phyloP scores from a whole-genome alignment of 2,888 invertebrate species.

The Eupithecia vulgata region DNA sequence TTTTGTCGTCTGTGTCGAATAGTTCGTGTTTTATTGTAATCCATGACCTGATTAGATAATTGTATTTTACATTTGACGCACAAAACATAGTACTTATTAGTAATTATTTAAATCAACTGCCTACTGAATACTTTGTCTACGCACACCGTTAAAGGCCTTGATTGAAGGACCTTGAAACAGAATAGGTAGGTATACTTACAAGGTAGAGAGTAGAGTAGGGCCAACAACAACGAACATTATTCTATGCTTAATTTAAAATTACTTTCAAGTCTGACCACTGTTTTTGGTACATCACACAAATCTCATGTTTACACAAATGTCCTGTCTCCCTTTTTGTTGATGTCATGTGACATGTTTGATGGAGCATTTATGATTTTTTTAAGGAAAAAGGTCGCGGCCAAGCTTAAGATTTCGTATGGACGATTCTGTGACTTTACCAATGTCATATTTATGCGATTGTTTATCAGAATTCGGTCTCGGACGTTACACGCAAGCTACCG shows the following conservation, averaged over 20 bases:
- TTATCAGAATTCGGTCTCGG: neutral
- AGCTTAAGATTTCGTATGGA: neutral
- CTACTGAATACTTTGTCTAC: conserved; percentile 6
- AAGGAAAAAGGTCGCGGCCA: neutral
- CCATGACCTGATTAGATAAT: conserved; percentile 12
- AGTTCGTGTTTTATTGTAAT: neutral
- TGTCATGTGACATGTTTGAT: neutral
- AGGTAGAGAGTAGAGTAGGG: neutral
- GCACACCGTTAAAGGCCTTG: neutral
- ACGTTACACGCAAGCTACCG: neutral
- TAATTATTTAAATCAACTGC: conserved; percentile 3
- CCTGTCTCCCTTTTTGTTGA: neutral
- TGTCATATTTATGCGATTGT: too few species aligned
- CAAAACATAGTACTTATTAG: conserved; percentile 1
- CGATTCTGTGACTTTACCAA: too few species aligned
- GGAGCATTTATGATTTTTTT: neutral
- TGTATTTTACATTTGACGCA: conserved; percentile 2
- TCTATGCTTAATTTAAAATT: neutral
- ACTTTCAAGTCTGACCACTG: neutral
- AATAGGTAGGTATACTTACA: neutral
- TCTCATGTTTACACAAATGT: neutral
- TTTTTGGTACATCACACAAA: neutral
- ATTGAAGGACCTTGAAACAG: neutral
- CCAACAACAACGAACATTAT: neutral
- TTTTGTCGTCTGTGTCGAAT: neutral